phyloP scores from a whole-genome alignment of 2,113 vertebrate species.

The Plotosus lineatus region DNA sequence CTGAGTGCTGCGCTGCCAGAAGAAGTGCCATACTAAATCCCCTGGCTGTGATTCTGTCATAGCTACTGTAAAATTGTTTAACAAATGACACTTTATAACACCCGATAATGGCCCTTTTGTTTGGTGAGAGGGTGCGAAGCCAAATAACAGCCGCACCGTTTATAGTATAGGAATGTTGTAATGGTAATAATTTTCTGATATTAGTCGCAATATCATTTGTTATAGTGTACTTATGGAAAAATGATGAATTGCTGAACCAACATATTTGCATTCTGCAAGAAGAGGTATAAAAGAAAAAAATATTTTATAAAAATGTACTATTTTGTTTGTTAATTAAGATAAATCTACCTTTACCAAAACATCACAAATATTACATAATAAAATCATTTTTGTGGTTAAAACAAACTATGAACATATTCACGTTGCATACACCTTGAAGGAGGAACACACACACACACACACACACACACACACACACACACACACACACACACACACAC shows the following conservation, averaged over 20 bases:
- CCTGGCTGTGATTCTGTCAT: conserved; percentile 53
- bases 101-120: neutral
- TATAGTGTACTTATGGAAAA: neutral
- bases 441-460: too few species aligned
- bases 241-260: neutral
- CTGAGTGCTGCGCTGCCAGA: conserved; percentile 33
- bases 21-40: conserved; percentile 48
- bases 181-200: neutral
- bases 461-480: too few species aligned
- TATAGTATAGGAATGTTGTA: conserved; percentile 34
- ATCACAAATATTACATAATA: neutral
- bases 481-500: conserved; percentile 5
- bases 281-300: neutral
- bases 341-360: neutral
- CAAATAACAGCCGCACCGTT: conserved; percentile 43
- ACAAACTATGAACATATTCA: conserved; percentile 18
- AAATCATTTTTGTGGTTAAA: neutral
- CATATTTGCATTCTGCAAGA: neutral
- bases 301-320: neutral
- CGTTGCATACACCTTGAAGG: too few species aligned
- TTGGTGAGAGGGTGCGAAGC: conserved; percentile 47
- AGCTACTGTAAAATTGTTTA: conserved; percentile 61
- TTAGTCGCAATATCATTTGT: neutral
- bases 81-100: conserved; percentile 14
- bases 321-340: neutral